Evolutionary conservation across 2,797 vertebrate species (phyloP).

Genomic region (Helicolenus hilgendorfi): DNA sequence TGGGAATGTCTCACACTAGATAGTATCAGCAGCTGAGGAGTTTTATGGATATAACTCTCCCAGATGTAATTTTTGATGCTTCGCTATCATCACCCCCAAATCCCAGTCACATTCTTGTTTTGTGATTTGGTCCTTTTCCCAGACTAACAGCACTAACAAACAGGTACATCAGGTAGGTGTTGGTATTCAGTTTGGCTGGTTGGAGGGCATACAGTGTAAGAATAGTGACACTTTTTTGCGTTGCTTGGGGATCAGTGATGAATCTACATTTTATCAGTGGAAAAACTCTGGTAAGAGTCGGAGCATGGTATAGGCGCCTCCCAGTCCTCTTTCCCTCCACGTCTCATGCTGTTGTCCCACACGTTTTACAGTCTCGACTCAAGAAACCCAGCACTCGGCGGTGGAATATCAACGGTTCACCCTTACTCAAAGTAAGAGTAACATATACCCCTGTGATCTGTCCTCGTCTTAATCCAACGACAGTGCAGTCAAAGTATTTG

Average conservation of each 20-base stretch:
- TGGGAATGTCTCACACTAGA: slow-evolving; percentile 58
- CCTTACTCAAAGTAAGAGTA: slow-evolving; percentile 87
- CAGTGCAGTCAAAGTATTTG: slow-evolving; percentile 53
- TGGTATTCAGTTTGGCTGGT: not conserved
- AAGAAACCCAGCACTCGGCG: slow-evolving; percentile 86
- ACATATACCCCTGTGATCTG: slow-evolving; percentile 34
- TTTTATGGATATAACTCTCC: not conserved
- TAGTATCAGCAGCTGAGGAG: slow-evolving; percentile 2
- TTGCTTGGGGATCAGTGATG: not conserved
- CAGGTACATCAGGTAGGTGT: slow-evolving; percentile 9
- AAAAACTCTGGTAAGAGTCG: not conserved
- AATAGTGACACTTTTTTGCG: not conserved
- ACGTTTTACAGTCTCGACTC: slow-evolving; percentile 86
- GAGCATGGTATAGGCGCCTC: not conserved
- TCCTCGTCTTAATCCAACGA: slow-evolving; percentile 22
- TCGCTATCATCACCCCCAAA: slow-evolving; percentile 15
- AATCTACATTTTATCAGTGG: not conserved
- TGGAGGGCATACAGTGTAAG: not conserved
- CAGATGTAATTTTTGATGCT: slow-evolving; percentile 26
- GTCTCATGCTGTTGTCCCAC: slow-evolving; percentile 78
- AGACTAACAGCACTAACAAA: slow-evolving; percentile 80
- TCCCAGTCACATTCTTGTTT: slow-evolving; percentile 84
- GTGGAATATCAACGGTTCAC: slow-evolving; percentile 88
- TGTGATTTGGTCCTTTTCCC: slow-evolving; percentile 58
- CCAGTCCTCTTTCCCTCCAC: slow-evolving; percentile 14